phyloP scores from a whole-genome alignment of 2,797 vertebrate genomes.

The Sebastes reedi region DNA sequence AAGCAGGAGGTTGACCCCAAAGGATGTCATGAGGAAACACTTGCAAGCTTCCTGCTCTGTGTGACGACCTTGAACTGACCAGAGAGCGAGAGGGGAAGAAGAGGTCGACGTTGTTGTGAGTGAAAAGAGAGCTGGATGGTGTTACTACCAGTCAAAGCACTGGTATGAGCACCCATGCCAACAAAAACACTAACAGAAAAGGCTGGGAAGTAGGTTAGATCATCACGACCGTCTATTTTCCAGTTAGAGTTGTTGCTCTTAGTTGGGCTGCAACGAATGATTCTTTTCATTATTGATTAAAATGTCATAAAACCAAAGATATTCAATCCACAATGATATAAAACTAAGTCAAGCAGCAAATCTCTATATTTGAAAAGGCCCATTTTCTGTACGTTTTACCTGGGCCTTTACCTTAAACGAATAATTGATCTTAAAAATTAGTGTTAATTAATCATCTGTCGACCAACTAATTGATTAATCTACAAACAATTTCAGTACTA shows the following conservation, averaged over 20 bases:
- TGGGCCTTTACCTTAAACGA: background rate
- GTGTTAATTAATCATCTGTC: background rate
- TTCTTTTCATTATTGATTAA: background rate
- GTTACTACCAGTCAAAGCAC: conserved; percentile 26
- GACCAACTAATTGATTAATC: background rate
- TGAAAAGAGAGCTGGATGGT: conserved; percentile 15
- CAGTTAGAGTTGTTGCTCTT: background rate
- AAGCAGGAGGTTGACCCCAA: conserved; percentile 16
- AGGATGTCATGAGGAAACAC: conserved; percentile 64
- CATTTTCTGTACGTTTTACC: background rate
- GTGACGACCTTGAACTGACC: conserved; percentile 60
- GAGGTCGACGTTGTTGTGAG: conserved; percentile 36
- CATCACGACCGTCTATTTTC: conserved; percentile 12
- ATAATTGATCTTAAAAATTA: background rate
- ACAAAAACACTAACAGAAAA: conserved; percentile 33
- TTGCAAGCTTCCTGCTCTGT: conserved; percentile 61
- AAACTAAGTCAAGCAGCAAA: background rate
- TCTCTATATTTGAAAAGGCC: background rate
- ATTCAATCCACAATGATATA: too few species aligned
- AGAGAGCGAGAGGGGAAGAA: conserved; percentile 12
- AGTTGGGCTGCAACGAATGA: background rate
- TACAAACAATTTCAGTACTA: background rate
- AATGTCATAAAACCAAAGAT: too few species aligned
- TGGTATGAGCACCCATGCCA: conserved; percentile 20
- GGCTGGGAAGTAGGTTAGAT: conserved; percentile 19